phyloP scores from a whole-genome alignment of 2,888 invertebrate species.

The Idaea aversata region DNA sequence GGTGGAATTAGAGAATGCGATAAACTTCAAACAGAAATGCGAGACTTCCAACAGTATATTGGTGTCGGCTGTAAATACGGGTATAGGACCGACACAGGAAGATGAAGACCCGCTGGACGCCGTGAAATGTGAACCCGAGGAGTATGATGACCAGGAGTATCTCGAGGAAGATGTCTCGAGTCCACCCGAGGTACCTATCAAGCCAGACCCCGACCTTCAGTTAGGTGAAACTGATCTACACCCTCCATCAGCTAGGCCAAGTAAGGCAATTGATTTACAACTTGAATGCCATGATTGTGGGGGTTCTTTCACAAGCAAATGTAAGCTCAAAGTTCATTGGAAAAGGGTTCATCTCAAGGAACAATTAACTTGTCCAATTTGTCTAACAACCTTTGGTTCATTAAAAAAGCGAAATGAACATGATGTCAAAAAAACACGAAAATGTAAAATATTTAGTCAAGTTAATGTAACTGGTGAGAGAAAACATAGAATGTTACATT shows the following conservation, averaged over 20 bases:
- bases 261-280: constrained; percentile 28
- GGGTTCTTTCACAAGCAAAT: constrained; percentile 41
- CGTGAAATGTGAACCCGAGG: constrained; percentile 5
- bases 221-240: constrained; percentile 1
- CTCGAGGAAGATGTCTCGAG: neutral
- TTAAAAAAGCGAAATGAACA: constrained; percentile 46
- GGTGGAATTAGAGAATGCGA: constrained; percentile 52
- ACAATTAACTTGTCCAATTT: constrained; percentile 35
- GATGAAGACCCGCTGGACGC: constrained; percentile 19
- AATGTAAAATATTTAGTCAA: constrained; percentile 16
- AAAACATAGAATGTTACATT: constrained; percentile 23
- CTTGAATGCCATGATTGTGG: constrained; percentile 41
- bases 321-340: constrained; percentile 47
- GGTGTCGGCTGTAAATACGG: constrained; percentile 18
- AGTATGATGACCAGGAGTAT: neutral
- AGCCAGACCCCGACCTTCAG: constrained; percentile 12
- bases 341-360: constrained; percentile 36
- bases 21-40: constrained; percentile 54
- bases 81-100: constrained; percentile 1
- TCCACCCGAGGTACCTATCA: constrained; percentile 17
- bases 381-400: constrained; percentile 45
- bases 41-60: constrained; percentile 50
- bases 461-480: constrained; percentile 25
- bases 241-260: constrained; percentile 19
- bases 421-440: constrained; percentile 28